Percentiles rank a stretch among this genome's conserved stretches.
Conservation (phyloP, 2,113 vertebrate species). For the Platanista minor region DNA sequence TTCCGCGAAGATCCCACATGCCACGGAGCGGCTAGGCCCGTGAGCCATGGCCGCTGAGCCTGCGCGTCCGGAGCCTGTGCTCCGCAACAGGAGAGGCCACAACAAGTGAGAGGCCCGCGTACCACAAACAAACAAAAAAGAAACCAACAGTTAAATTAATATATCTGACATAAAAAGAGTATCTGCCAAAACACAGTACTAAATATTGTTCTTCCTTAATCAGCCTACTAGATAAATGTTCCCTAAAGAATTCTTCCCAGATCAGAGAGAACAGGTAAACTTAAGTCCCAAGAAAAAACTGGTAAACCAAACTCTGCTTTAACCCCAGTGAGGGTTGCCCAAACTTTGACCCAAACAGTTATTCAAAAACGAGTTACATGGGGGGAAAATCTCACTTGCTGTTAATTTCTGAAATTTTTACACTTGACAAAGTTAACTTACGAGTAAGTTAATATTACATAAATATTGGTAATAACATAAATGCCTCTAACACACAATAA, state of each 20-base stretch:
- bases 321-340: not conserved
- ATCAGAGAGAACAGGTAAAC: not conserved
- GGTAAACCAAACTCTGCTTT: not conserved
- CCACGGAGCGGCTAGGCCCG: too few species aligned
- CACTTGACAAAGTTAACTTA: not conserved
- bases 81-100: too few species aligned
- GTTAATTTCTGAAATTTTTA: not conserved
- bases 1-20: too few species aligned
- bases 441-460: not conserved
- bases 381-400: not conserved
- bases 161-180: not conserved
- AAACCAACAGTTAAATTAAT: not conserved
- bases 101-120: too few species aligned
- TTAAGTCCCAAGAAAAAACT: not conserved
- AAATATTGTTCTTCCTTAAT: not conserved
- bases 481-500: not conserved
- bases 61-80: too few species aligned
- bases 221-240: not conserved
- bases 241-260: not conserved
- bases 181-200: conserved; percentile 8
- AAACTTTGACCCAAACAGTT: not conserved
- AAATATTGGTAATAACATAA: not conserved
- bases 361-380: not conserved
- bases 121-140: too few species aligned
- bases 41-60: too few species aligned